A percentile compares a stretch with the other conserved stretches of the same genome.
Conservation (phyloP, 2,888 invertebrate genomes). For the Pristionchus fissidentatus region DNA sequence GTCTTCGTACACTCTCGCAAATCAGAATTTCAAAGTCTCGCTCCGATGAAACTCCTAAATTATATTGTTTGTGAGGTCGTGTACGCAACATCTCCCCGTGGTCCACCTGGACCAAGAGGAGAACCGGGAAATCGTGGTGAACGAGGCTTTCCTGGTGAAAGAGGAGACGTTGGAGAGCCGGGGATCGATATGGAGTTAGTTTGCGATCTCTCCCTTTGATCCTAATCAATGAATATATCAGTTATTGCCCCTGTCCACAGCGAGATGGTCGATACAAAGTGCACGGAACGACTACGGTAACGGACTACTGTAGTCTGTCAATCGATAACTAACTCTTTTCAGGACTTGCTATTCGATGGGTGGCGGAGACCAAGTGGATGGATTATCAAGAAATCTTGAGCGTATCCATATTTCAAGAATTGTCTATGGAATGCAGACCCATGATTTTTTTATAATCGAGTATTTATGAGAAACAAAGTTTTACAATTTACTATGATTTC, state of each 20-base stretch:
- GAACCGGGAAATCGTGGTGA: not conserved
- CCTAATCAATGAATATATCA: not conserved
- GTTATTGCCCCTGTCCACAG: slow-evolving; percentile 35
- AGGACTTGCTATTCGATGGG: slow-evolving; percentile 26
- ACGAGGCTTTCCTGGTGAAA: not conserved
- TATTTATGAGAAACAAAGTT: too few species aligned
- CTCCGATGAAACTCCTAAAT: too few species aligned
- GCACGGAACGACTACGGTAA: slow-evolving; percentile 30
- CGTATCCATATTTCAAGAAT: too few species aligned
- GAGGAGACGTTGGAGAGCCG: slow-evolving; percentile 18
- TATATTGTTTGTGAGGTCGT: too few species aligned
- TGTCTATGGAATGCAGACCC: too few species aligned
- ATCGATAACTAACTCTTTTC: slow-evolving; percentile 11
- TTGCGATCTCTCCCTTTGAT: not conserved
- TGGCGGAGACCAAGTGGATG: slow-evolving; percentile 27
- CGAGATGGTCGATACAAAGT: slow-evolving; percentile 30
- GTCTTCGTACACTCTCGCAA: too few species aligned
- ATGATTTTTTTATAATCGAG: too few species aligned
- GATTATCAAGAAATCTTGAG: slow-evolving; percentile 23
- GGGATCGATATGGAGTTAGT: slow-evolving; percentile 34
- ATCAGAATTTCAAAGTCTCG: too few species aligned
- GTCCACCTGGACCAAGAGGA: not conserved
- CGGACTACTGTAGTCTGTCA: not conserved
- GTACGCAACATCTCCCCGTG: not conserved
- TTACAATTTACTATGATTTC: too few species aligned